These are phyloP conservation scores for Noturus placidus DNA, from an alignment of 2,113 vertebrate genomes.

Conservation along the genomic window DNA sequence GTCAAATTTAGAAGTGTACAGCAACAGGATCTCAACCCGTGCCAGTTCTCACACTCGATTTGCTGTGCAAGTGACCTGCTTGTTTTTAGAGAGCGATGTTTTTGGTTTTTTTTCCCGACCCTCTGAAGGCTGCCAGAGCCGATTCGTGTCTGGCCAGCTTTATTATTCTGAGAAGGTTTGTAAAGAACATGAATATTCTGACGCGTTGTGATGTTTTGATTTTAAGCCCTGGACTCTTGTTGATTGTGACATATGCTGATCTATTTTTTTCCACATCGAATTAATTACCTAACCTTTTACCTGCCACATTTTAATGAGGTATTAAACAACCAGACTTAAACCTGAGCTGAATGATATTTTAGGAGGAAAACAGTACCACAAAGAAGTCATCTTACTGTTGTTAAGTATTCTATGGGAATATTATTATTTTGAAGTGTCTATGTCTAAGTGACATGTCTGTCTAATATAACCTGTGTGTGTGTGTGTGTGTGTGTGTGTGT, in stretches of 20 bases:
- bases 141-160: background rate
- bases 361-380: background rate
- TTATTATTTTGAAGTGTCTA: background rate
- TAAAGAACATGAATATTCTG: background rate
- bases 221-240: background rate
- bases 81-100: background rate
- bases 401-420: background rate
- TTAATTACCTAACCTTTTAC: background rate
- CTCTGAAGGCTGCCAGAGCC: background rate
- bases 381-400: background rate
- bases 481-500: background rate
- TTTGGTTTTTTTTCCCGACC: background rate
- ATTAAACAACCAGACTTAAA: background rate
- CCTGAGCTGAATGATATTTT: background rate
- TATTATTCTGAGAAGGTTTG: background rate
- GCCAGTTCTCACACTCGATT: background rate
- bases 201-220: background rate
- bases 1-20: background rate
- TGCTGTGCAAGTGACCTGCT: background rate
- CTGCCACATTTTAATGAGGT: background rate
- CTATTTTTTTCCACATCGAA: background rate
- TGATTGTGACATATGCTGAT: background rate
- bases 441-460: background rate
- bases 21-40: background rate
- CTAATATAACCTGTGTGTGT: background rate